Percentiles rank a stretch among this genome's conserved stretches.
Conservation (phyloP, 2,113 vertebrate genomes). For the Mormyrus lacerda region DNA sequence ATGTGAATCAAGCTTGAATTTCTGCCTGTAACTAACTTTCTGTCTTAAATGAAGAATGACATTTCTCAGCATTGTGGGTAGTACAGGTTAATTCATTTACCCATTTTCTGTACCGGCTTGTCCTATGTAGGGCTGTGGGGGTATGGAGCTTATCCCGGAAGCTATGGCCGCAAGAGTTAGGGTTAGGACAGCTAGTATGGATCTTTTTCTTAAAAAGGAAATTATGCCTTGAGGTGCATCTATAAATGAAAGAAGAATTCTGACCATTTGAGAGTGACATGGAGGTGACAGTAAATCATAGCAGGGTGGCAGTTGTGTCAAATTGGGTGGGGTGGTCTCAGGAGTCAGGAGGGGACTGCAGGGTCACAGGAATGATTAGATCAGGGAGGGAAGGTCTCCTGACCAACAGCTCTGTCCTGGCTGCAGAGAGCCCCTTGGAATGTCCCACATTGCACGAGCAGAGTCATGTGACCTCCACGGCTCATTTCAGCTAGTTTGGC, state of each 20-base stretch:
- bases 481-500: neutral
- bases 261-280: neutral
- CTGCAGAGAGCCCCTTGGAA: slow-evolving; percentile 8
- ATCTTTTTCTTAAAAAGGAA: neutral
- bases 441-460: neutral
- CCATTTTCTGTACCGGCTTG: neutral
- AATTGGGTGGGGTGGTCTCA: slow-evolving; percentile 15
- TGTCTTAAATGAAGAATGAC: neutral
- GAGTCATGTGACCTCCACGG: neutral
- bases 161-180: neutral
- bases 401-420: neutral
- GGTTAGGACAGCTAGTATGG: neutral
- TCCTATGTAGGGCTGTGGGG: neutral
- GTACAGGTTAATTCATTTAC: neutral
- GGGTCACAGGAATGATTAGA: neutral
- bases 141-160: neutral
- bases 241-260: neutral
- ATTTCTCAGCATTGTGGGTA: neutral
- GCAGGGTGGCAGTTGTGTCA: neutral
- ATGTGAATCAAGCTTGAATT: neutral
- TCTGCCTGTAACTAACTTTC: neutral
- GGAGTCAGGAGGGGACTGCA: neutral
- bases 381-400: neutral
- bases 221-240: neutral
- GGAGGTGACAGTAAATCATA: neutral